phyloP scores from a whole-genome alignment of 2,113 vertebrate genomes.

The Abramis brama region DNA sequence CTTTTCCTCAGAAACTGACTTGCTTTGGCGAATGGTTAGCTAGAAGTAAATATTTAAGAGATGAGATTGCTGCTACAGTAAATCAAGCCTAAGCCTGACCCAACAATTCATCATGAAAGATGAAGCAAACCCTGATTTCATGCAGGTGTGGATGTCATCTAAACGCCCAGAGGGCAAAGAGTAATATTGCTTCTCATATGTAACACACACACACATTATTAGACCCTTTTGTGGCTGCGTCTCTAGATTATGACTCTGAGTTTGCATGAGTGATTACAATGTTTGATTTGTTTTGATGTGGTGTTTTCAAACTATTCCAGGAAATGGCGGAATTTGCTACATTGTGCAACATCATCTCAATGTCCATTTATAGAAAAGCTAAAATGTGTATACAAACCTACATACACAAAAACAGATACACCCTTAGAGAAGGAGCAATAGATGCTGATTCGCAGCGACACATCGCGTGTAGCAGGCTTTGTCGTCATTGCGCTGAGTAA shows the following conservation, averaged over 20 bases:
- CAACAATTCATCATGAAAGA: constrained; percentile 21
- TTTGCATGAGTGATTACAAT: constrained; percentile 16
- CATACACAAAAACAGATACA: constrained; percentile 29
- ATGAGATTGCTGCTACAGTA: constrained; percentile 21
- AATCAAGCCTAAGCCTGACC: constrained; percentile 7
- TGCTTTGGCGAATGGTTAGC: constrained; percentile 1
- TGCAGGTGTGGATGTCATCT: constrained; percentile 5
- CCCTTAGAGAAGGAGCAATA: constrained; percentile 13
- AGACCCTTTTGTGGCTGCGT: background rate
- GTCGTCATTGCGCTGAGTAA: constrained; percentile 59
- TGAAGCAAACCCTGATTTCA: constrained; percentile 23
- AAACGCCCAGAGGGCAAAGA: background rate
- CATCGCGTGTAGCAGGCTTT: constrained; percentile 51
- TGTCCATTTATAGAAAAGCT: background rate
- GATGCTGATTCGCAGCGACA: constrained; percentile 56
- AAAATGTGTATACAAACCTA: constrained; percentile 1
- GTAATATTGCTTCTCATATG: constrained; percentile 7
- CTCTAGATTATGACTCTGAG: background rate
- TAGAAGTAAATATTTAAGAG: constrained; percentile 12
- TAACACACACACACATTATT: background rate
- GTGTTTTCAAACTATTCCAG: constrained; percentile 1
- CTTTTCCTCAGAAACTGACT: background rate
- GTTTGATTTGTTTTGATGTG: background rate
- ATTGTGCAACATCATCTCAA: background rate
- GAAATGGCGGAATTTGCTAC: background rate